Evolutionary conservation across 1,140 invertebrate species (phyloP), one percentile per base, ranked within the genome.

Genomic region (Drosophila pseudoananassae): DNA sequence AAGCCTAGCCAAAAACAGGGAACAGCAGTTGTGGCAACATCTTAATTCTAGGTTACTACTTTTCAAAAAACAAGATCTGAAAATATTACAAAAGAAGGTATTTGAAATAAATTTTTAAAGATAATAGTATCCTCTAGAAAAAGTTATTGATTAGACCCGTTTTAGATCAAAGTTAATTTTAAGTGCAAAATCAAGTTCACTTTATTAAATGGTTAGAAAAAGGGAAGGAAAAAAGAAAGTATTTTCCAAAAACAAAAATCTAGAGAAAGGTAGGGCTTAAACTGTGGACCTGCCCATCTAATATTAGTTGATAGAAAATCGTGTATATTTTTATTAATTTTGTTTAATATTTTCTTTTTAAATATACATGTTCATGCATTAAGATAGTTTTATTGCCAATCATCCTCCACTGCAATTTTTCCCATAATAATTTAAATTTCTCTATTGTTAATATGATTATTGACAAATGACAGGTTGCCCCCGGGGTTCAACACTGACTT

Each of bases 1-100:
- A 52, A 83, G 60, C 57, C 69, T 69, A 49, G 56, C 57, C 45
- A 79, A 54, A 60, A 68, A 57, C 57, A 54, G 38, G 33, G 57
- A 33, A 15, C 65, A 55, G 52, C 66, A 65, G 29, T 36, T 45
- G 79, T 50, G 61, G 82, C 57, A 49, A 58, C 78, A 80, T 70
- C 50, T 36, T 36, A 36, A n/a, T 36, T 36, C 10, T 36, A 12
- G 10, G 33, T n/a, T 36, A 36, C 3, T 10, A 36, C 69, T 74
- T 78, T 12, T 69, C 59, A 59, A 75, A 66, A 77, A 52, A 70
- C 59, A 55, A 68, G 59, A 25, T 66, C 82, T 85, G 82, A 54
- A 85, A 87, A 45, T 17, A 15, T 45, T 3, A 31, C 68, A 7
- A 29, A 29, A 29, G 1, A 29, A 7, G 5, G 27, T 29, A 29